These are phyloP conservation scores for Atrina japonica DNA, from an alignment of 2,888 invertebrate genomes.

Conservation along the genomic window DNA sequence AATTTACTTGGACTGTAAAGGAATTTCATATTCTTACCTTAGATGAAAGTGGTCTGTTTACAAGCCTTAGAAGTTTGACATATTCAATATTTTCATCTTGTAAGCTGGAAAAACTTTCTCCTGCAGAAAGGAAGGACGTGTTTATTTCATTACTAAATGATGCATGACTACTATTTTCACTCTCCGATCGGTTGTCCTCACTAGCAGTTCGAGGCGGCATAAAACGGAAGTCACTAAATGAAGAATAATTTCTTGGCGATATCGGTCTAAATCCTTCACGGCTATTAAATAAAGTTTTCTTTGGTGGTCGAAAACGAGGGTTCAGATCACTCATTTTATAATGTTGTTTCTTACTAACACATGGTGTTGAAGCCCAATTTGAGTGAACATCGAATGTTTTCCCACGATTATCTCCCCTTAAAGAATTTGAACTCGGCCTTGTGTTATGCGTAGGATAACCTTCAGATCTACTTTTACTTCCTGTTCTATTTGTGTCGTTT, in stretches of 20 bases:
- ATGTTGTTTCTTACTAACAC: slow-evolving; percentile 7
- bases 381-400: background rate
- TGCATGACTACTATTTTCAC: slow-evolving; percentile 7
- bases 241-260: background rate
- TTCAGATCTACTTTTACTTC: background rate
- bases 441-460: background rate
- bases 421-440: background rate
- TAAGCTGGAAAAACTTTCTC: slow-evolving; percentile 44
- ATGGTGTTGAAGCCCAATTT: slow-evolving; percentile 34
- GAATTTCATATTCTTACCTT: too few relatives aligned
- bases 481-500: background rate
- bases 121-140: slow-evolving; percentile 42
- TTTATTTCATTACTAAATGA: slow-evolving; percentile 31
- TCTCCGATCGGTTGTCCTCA: slow-evolving; percentile 11
- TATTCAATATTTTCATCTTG: slow-evolving; percentile 59
- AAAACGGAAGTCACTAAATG: background rate
- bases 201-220: background rate
- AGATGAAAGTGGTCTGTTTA: slow-evolving; percentile 64
- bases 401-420: background rate
- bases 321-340: background rate
- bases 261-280: slow-evolving; percentile 2
- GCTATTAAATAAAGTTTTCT: slow-evolving; percentile 4
- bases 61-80: slow-evolving; percentile 61
- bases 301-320: background rate
- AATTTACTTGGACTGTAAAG: too few relatives aligned